Percentiles rank a stretch among this genome's conserved stretches.
Conservation (phyloP, 1,140 invertebrate species). For the Mamestra configurata region DNA sequence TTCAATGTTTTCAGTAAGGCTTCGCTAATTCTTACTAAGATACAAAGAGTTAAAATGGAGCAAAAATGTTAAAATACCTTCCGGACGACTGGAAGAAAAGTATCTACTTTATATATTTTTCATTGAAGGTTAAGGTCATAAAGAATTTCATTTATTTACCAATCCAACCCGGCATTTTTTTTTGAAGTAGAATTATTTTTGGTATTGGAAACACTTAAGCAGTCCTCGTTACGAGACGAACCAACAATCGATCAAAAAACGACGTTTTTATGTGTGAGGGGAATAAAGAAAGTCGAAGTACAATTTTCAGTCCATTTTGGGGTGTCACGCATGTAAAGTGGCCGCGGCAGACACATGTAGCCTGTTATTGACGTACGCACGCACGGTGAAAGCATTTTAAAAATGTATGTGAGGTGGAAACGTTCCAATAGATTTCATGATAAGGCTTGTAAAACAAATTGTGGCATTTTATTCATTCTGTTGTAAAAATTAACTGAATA, state of each 20-base stretch:
- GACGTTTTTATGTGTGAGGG: constrained; percentile 22
- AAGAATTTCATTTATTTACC: too few species aligned
- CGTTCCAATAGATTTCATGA: constrained; percentile 35
- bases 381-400: constrained; percentile 21
- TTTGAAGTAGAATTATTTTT: neutral
- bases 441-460: constrained; percentile 3
- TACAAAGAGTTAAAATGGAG: too few species aligned
- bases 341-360: constrained; percentile 22
- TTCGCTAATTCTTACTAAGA: too few species aligned
- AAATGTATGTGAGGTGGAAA: constrained; percentile 32
- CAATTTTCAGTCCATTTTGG: constrained; percentile 26
- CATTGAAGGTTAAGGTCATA: too few species aligned
- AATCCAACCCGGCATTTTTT: too few species aligned
- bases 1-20: too few species aligned
- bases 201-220: neutral
- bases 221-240: neutral
- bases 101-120: too few species aligned
- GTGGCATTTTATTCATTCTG: neutral
- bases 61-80: too few species aligned
- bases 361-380: constrained; percentile 21
- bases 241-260: neutral
- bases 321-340: constrained; percentile 32
- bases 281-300: neutral
- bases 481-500: neutral
- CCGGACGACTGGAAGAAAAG: too few species aligned